Conservation (phyloP, 1,140 invertebrate species). For the Drosophila dunni region DNA sequence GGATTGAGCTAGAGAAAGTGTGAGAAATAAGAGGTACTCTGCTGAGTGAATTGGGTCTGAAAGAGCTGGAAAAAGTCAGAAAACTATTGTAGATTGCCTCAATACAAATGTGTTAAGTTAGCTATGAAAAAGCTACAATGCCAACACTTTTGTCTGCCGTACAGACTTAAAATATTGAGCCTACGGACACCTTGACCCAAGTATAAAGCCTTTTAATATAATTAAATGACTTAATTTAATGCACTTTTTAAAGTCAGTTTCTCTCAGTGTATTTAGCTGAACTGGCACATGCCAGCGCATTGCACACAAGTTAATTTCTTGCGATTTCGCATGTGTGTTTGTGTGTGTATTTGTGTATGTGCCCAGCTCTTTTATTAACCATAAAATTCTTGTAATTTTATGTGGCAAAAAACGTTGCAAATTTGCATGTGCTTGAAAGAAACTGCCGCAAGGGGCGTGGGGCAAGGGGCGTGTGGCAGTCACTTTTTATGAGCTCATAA, state of each 20-base stretch:
- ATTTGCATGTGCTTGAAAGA: constrained; percentile 49
- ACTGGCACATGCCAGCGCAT: constrained; percentile 48
- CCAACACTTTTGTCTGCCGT: too few relatives aligned
- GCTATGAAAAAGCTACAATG: too few relatives aligned
- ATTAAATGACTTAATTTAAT: too few relatives aligned
- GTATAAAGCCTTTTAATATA: too few relatives aligned
- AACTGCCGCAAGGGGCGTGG: neutral
- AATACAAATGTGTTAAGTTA: neutral
- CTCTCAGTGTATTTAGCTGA: constrained; percentile 15
- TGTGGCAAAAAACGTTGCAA: constrained; percentile 54
- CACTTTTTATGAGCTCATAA: constrained; percentile 51
- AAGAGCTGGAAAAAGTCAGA: too few relatives aligned
- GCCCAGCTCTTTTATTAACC: constrained; percentile 54
- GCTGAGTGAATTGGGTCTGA: too few relatives aligned
- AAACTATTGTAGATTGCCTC: too few relatives aligned
- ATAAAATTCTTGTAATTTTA: constrained; percentile 62
- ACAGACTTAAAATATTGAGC: too few relatives aligned
- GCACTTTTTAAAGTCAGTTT: neutral
- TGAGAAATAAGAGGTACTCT: too few relatives aligned
- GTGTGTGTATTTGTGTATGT: constrained; percentile 10
- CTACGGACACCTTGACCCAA: too few relatives aligned
- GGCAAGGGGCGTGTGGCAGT: constrained; percentile 1
- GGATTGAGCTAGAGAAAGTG: too few relatives aligned
- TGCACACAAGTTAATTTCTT: constrained; percentile 53
- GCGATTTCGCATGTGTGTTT: constrained; percentile 29